A percentile compares a stretch with the other conserved stretches of the same genome.
phyloP scores from a whole-genome alignment of 1,140 invertebrate species.

The Cotesia chilonis region DNA sequence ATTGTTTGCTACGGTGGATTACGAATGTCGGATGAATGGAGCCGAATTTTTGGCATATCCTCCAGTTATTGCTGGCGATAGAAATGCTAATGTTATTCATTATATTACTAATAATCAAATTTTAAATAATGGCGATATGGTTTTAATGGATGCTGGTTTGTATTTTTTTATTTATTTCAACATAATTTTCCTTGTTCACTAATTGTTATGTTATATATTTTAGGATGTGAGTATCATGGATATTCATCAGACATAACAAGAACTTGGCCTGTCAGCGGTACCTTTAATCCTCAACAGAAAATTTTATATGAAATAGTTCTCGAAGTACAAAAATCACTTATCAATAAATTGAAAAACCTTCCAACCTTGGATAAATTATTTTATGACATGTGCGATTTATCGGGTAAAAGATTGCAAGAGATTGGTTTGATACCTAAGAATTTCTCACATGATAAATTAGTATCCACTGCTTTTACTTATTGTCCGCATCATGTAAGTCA shows the following conservation, averaged over 20 bases:
- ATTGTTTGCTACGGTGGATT: conserved; percentile 90
- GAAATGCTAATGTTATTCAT: conserved; percentile 93
- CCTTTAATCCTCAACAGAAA: conserved; percentile 79
- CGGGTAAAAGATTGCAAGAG: conserved; percentile 81
- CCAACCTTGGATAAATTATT: conserved; percentile 85
- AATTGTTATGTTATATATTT: conserved; percentile 25
- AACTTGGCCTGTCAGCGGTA: conserved; percentile 93
- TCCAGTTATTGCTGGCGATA: conserved; percentile 91
- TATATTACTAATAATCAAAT: conserved; percentile 93
- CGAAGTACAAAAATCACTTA: conserved; percentile 79
- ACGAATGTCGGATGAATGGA: conserved; percentile 83
- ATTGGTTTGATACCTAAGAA: conserved; percentile 73
- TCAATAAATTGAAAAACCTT: conserved; percentile 68
- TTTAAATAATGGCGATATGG: conserved; percentile 77
- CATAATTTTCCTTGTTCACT: too few species aligned
- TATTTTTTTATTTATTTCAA: conserved; percentile 20
- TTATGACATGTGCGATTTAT: conserved; percentile 79
- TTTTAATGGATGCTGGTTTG: conserved; percentile 93
- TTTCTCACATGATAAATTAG: conserved; percentile 59
- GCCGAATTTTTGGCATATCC: conserved; percentile 94
- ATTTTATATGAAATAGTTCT: conserved; percentile 88
- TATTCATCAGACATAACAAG: conserved; percentile 96
- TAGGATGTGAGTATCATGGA: conserved; percentile 89
- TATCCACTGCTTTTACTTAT: conserved; percentile 75
- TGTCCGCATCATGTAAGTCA: conserved; percentile 98